Conservation (phyloP, 1,140 invertebrate genomes). For the Drosophila navojoa region DNA sequence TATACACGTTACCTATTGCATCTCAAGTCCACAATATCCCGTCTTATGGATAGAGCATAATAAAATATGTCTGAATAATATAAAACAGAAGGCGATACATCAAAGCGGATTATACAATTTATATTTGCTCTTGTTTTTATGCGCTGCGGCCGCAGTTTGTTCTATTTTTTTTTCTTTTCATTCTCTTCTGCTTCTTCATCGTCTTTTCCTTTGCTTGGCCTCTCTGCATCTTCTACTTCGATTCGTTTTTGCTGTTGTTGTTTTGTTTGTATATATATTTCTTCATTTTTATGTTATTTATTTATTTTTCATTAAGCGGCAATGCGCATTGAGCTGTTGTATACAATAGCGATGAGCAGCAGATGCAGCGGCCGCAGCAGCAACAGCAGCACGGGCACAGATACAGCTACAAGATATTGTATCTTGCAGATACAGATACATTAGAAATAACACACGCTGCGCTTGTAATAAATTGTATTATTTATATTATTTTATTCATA, state of each 20-base stretch:
- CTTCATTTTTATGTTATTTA: conserved; percentile 80
- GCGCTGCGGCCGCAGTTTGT: conserved; percentile 29
- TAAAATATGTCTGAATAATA: conserved; percentile 73
- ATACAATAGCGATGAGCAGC: conserved; percentile 49
- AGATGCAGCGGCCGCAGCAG: conserved; percentile 52
- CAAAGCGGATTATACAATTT: conserved; percentile 80
- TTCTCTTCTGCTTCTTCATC: background rate
- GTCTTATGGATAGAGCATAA: conserved; percentile 6
- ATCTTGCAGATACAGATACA: conserved; percentile 17
- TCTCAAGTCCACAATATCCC: background rate
- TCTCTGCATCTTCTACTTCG: conserved; percentile 17
- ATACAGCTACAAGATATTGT: conserved; percentile 4
- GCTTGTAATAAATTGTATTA: conserved; percentile 77
- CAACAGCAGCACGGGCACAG: background rate
- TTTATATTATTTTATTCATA: conserved; percentile 77
- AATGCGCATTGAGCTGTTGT: conserved; percentile 39
- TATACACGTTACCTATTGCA: background rate
- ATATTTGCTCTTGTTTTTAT: conserved; percentile 73
- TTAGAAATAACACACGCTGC: conserved; percentile 52
- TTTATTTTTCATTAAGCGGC: conserved; percentile 63
- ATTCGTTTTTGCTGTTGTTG: conserved; percentile 36
- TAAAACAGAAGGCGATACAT: conserved; percentile 80
- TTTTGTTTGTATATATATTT: conserved; percentile 57
- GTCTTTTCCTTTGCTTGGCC: conserved; percentile 2
- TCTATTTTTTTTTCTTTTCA: background rate